Percentiles rank a stretch among this genome's conserved stretches.
These are phyloP conservation scores for Callyntrura sp. DNA, from an alignment of 2,888 invertebrate genomes.

Conservation along the genomic window DNA sequence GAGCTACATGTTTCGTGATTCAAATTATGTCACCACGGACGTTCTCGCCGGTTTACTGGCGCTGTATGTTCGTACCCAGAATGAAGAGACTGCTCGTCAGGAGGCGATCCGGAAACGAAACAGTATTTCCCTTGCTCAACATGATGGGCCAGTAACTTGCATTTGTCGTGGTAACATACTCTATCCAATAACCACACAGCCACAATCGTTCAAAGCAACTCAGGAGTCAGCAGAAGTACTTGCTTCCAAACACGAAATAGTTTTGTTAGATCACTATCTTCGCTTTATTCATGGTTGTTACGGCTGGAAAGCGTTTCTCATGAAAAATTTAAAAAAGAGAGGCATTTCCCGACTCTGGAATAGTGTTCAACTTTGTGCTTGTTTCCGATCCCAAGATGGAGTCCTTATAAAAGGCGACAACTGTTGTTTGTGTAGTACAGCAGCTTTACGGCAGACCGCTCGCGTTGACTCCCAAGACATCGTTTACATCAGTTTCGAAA, in stretches of 20 bases:
- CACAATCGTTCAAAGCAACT: constrained; percentile 32
- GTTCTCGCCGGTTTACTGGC: constrained; percentile 96
- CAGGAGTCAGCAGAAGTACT: constrained; percentile 66
- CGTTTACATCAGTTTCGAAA: constrained; percentile 94
- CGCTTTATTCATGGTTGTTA: constrained; percentile 78
- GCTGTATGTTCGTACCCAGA: constrained; percentile 89
- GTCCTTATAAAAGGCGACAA: constrained; percentile 92
- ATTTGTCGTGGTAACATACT: constrained; percentile 65
- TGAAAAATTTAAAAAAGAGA: constrained; percentile 78
- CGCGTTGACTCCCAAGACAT: constrained; percentile 91
- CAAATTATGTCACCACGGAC: constrained; percentile 95
- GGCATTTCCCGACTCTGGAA: constrained; percentile 77
- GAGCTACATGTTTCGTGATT: constrained; percentile 92
- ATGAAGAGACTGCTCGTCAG: constrained; percentile 86
- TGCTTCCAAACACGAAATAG: constrained; percentile 76
- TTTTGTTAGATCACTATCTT: constrained; percentile 78
- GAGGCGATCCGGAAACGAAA: constrained; percentile 65
- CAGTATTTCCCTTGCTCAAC: constrained; percentile 7
- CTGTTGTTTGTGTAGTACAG: constrained; percentile 94
- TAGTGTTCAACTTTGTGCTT: constrained; percentile 75
- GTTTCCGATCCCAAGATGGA: constrained; percentile 65
- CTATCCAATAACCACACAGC: constrained; percentile 60
- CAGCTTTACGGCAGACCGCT: constrained; percentile 90
- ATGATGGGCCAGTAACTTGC: constrained; percentile 68
- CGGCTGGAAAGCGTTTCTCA: constrained; percentile 79